Conservation (phyloP, 2,113 vertebrate species). For the Ictalurus furcatus region DNA sequence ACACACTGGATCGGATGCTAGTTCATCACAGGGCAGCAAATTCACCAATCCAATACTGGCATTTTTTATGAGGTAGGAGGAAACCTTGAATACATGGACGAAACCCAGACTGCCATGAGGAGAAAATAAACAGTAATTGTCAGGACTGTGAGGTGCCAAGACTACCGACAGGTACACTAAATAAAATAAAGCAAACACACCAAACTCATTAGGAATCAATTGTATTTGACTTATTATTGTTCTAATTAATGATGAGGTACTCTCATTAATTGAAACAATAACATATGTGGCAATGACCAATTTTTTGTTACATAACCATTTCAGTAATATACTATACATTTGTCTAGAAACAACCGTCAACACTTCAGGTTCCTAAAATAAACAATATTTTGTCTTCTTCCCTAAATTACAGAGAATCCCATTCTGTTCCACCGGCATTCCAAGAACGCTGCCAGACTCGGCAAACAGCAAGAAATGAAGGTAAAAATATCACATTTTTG, state of each 20-base stretch:
- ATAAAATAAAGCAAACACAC: slow-evolving; percentile 16
- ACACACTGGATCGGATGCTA: neutral
- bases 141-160: neutral
- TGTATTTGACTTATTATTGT: slow-evolving; percentile 53
- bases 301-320: slow-evolving; percentile 51
- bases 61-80: slow-evolving; percentile 18
- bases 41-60: neutral
- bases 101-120: neutral
- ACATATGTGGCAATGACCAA: slow-evolving; percentile 40
- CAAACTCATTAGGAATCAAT: slow-evolving; percentile 34
- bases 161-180: neutral
- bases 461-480: slow-evolving; percentile 42
- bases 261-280: slow-evolving; percentile 51
- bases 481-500: slow-evolving; percentile 43
- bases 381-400: slow-evolving; percentile 49
- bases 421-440: neutral
- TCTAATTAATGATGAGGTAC: slow-evolving; percentile 45
- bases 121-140: neutral
- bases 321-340: slow-evolving; percentile 56
- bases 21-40: neutral
- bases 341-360: slow-evolving; percentile 56
- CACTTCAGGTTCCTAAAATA: slow-evolving; percentile 60
- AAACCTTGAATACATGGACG: neutral
- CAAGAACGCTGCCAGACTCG: slow-evolving; percentile 17
- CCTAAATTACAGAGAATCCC: slow-evolving; percentile 48